Percentiles rank a stretch among this genome's conserved stretches.
Conservation (phyloP, 1,140 invertebrate genomes). For the Euschistus heros region DNA sequence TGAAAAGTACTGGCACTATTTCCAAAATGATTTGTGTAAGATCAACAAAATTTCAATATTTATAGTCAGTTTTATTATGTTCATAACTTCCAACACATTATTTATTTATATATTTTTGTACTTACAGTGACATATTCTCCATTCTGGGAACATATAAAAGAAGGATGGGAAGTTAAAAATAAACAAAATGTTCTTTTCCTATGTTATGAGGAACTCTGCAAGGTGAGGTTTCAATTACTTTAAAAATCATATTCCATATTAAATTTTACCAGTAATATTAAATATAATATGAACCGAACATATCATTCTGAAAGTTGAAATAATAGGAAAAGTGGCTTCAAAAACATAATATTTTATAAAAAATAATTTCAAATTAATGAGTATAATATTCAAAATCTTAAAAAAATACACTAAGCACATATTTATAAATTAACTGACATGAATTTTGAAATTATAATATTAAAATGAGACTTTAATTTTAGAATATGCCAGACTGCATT, state of each 20-base stretch:
- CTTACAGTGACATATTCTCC: slow-evolving; percentile 51
- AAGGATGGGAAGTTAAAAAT: slow-evolving; percentile 53
- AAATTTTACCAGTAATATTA: too few species aligned
- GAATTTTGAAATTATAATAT: too few species aligned
- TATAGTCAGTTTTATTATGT: too few species aligned
- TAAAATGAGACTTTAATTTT: too few species aligned
- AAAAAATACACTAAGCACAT: too few species aligned
- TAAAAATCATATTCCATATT: slow-evolving; percentile 3
- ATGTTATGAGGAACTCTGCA: slow-evolving; percentile 68
- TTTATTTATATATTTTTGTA: slow-evolving; percentile 31
- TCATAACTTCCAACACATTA: not conserved
- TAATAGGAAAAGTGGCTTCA: too few species aligned
- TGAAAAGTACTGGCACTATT: slow-evolving; percentile 62
- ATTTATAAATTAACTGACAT: too few species aligned
- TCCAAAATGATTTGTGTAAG: slow-evolving; percentile 51
- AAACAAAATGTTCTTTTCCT: slow-evolving; percentile 61
- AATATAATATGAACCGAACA: too few species aligned
- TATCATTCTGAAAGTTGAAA: too few species aligned
- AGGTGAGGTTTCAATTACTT: slow-evolving; percentile 35
- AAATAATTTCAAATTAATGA: too few species aligned
- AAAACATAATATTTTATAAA: too few species aligned
- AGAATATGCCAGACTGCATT: slow-evolving; percentile 51
- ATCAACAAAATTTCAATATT: not conserved
- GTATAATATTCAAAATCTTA: too few species aligned
- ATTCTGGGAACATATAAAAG: slow-evolving; percentile 60